Evolutionary conservation across 2,797 vertebrate species (phyloP).

Genomic region (Sparus aurata): DNA sequence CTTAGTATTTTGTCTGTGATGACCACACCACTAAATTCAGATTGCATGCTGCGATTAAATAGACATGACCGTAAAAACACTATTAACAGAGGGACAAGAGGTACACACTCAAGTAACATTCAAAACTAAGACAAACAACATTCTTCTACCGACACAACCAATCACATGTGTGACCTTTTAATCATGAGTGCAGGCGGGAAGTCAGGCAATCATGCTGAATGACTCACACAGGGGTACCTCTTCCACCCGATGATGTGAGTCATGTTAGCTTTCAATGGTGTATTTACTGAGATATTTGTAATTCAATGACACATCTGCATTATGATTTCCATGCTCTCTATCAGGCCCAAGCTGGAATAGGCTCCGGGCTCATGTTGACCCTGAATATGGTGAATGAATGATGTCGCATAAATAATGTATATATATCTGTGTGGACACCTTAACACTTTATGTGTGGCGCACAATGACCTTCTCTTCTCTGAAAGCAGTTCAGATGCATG

Average conservation of each 20-base stretch:
- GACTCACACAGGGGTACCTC: slow-evolving; percentile 1
- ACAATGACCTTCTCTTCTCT: not conserved
- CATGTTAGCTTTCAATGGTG: slow-evolving; percentile 3
- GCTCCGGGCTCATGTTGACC: slow-evolving; percentile 22
- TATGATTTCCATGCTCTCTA: slow-evolving; percentile 2
- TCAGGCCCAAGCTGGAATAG: not conserved
- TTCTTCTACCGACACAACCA: not conserved
- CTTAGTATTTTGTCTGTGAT: too few species aligned
- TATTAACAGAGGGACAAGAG: not conserved
- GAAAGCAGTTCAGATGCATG: slow-evolving; percentile 3
- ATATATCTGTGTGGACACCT: not conserved
- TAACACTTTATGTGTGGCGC: not conserved
- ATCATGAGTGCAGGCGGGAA: not conserved
- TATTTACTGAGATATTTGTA: slow-evolving; percentile 14
- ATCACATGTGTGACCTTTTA: slow-evolving; percentile 14
- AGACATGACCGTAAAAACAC: too few species aligned
- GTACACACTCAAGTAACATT: not conserved
- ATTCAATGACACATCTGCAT: slow-evolving; percentile 18
- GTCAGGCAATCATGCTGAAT: not conserved
- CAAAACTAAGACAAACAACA: not conserved
- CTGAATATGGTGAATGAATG: slow-evolving; percentile 14
- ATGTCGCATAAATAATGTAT: not conserved
- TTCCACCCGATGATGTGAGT: not conserved
- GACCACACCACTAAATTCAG: too few species aligned
- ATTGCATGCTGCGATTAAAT: too few species aligned